phyloP scores from a whole-genome alignment of 1,140 invertebrate species.

The Scaptomyza montana region DNA sequence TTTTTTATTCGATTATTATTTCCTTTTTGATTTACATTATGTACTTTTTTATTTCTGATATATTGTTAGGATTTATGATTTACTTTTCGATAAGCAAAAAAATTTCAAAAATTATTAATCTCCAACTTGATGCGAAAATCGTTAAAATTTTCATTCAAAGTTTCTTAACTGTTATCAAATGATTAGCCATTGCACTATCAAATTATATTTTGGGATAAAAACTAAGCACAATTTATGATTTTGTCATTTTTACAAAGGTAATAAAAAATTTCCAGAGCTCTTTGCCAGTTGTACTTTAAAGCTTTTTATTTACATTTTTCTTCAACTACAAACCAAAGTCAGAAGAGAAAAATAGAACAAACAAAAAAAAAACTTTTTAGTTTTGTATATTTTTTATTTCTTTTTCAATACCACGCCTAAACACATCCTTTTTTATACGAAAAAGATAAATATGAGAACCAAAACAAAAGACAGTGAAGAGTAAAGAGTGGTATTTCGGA shows the following conservation, averaged over 20 bases:
- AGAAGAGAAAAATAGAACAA: conserved; percentile 35
- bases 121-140: neutral
- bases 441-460: conserved; percentile 84
- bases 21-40: conserved; percentile 70
- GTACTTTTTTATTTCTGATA: conserved; percentile 59
- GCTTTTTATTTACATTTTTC: conserved; percentile 65
- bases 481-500: conserved; percentile 58
- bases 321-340: conserved; percentile 55
- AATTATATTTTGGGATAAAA: conserved; percentile 4
- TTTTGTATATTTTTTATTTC: conserved; percentile 73
- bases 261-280: conserved; percentile 83
- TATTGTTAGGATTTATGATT: conserved; percentile 29
- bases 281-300: conserved; percentile 80
- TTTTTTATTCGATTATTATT: conserved; percentile 80
- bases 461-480: conserved; percentile 53
- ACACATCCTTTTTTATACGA: conserved; percentile 83
- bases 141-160: neutral
- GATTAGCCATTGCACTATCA: conserved; percentile 21
- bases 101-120: neutral
- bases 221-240: conserved; percentile 46
- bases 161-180: neutral
- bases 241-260: conserved; percentile 61
- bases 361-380: conserved; percentile 46
- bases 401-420: conserved; percentile 80
- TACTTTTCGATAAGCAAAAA: conserved; percentile 20